Evolutionary conservation across 2,888 invertebrate species (phyloP).

Genomic region (Drosophila differens): DNA sequence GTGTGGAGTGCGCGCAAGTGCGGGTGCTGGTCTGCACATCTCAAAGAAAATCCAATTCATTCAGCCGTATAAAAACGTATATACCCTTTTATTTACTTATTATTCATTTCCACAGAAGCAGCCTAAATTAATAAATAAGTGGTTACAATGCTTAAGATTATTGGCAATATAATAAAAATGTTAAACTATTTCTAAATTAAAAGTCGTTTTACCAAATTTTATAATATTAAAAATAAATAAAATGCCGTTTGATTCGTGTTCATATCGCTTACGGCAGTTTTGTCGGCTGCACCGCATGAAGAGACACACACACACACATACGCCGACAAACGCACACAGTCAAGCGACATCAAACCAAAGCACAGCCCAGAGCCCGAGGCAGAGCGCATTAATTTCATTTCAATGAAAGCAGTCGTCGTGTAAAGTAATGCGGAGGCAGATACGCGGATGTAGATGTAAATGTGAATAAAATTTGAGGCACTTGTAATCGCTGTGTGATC

Average conservation of each 20-base stretch:
- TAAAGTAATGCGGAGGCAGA: slow-evolving; percentile 36
- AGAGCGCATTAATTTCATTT: slow-evolving; percentile 51
- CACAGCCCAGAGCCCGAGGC: slow-evolving; percentile 21
- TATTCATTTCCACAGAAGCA: neutral
- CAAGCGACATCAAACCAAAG: slow-evolving; percentile 39
- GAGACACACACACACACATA: neutral
- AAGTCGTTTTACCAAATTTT: neutral
- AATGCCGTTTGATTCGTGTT: neutral
- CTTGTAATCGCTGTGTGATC: slow-evolving; percentile 41
- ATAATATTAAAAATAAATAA: too few species aligned
- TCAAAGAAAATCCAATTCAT: neutral
- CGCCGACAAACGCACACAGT: neutral
- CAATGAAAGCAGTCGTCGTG: slow-evolving; percentile 49
- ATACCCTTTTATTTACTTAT: neutral
- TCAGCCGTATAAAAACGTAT: slow-evolving; percentile 29
- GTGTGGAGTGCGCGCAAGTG: neutral
- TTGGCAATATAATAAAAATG: neutral
- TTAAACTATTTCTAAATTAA: neutral
- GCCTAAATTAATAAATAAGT: neutral
- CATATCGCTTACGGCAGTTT: slow-evolving; percentile 7
- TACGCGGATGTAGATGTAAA: neutral
- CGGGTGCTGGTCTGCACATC: slow-evolving; percentile 13
- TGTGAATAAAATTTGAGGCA: slow-evolving; percentile 1
- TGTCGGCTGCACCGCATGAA: slow-evolving; percentile 42
- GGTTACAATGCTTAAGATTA: neutral